A percentile compares a stretch with the other conserved stretches of the same genome.
Evolutionary conservation across 2,797 vertebrate species (phyloP).

Genomic region (Menidia menidia): DNA sequence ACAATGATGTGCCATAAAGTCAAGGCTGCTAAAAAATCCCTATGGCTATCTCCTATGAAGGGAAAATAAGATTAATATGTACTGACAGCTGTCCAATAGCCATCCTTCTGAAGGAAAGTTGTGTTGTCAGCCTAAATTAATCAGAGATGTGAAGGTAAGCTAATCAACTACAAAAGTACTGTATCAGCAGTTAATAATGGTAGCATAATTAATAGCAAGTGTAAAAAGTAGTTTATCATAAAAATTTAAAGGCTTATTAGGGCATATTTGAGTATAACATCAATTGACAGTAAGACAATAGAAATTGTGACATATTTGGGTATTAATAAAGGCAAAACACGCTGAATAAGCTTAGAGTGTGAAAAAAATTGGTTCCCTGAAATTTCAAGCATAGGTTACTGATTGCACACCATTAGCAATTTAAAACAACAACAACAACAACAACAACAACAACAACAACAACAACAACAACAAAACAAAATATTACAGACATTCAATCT

Average conservation of each 20-base stretch:
- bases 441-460: conserved; percentile 19
- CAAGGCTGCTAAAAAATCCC: background rate
- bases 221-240: background rate
- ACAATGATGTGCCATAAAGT: background rate
- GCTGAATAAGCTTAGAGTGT: background rate
- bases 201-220: background rate
- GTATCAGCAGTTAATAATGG: background rate
- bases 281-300: background rate
- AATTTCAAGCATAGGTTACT: conserved; percentile 37
- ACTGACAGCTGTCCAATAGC: background rate
- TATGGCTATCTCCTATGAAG: background rate
- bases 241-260: background rate
- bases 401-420: conserved; percentile 31
- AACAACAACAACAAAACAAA: conserved; percentile 14
- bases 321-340: background rate
- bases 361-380: conserved; percentile 1
- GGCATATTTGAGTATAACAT: background rate
- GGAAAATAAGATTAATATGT: background rate
- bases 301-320: background rate
- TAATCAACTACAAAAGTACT: background rate
- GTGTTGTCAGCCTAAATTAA: background rate
- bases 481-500: too few species aligned
- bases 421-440: conserved; percentile 31
- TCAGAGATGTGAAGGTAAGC: background rate
- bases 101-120: background rate